Percentiles rank a stretch among this genome's conserved stretches.
Evolutionary conservation across 2,888 invertebrate species (phyloP).

Genomic region (Ochropleura leucogaster): DNA sequence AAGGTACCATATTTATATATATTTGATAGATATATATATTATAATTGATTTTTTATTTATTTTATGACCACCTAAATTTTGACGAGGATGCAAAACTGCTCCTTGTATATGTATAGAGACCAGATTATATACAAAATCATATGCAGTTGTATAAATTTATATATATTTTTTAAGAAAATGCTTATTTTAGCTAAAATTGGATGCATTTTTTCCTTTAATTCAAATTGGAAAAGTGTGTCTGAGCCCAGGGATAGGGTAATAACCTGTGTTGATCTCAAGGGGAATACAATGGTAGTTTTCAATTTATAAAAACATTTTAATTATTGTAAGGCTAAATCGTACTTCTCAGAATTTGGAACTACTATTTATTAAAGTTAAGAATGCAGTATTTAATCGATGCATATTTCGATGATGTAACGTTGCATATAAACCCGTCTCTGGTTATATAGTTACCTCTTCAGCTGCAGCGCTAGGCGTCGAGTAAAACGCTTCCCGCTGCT

Average conservation of each 20-base stretch:
- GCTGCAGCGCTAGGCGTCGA: background rate
- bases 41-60: too few relatives aligned
- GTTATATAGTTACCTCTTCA: slow-evolving; percentile 7
- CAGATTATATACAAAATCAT: background rate
- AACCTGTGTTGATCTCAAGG: background rate
- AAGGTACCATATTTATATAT: too few relatives aligned
- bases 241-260: background rate
- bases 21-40: too few relatives aligned
- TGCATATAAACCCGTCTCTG: background rate
- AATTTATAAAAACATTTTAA: background rate
- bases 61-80: too few relatives aligned
- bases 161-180: background rate
- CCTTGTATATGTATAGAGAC: background rate
- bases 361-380: background rate
- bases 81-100: too few relatives aligned
- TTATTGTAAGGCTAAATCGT: background rate
- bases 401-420: background rate
- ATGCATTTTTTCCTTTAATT: background rate
- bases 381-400: background rate
- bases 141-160: background rate
- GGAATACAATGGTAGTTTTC: background rate
- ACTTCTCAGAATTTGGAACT: background rate
- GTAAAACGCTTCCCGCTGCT: background rate
- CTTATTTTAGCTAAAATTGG: background rate
- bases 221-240: background rate